Evolutionary conservation across 2,888 invertebrate genomes (phyloP).

Genomic region (Cosmia pyralina): DNA sequence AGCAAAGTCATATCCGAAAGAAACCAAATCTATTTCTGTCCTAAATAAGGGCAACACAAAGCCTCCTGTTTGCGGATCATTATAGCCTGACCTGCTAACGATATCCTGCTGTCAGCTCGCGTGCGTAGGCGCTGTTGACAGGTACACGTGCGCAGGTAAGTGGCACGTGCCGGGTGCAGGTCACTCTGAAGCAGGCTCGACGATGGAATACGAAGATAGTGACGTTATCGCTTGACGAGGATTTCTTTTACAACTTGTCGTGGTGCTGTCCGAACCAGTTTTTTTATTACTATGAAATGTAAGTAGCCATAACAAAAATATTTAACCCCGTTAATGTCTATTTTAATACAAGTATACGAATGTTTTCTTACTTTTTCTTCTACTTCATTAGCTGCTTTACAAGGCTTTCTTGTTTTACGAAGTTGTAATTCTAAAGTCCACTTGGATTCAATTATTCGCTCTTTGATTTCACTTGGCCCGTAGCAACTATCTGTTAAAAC

Average conservation of each 20-base stretch:
- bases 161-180: conserved; percentile 31
- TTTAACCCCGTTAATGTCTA: background rate
- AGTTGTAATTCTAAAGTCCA: too few species aligned
- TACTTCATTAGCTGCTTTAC: background rate
- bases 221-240: background rate
- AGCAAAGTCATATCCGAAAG: background rate
- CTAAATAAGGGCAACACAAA: conserved; percentile 5
- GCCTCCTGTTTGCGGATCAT: conserved; percentile 21
- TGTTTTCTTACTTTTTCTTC: background rate
- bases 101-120: conserved; percentile 1
- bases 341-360: background rate
- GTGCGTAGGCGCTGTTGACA: conserved; percentile 1
- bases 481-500: too few species aligned
- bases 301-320: too few species aligned
- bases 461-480: background rate
- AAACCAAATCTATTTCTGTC: background rate
- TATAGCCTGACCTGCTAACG: background rate
- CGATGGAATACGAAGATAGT: background rate
- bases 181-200: conserved; percentile 16
- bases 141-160: conserved; percentile 8
- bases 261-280: conserved; percentile 6
- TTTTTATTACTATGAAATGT: background rate
- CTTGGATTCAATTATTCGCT: background rate
- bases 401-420: background rate
- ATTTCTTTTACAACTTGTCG: conserved; percentile 12